Conservation (phyloP, 1,140 invertebrate genomes). For the Achatina immaculata region DNA sequence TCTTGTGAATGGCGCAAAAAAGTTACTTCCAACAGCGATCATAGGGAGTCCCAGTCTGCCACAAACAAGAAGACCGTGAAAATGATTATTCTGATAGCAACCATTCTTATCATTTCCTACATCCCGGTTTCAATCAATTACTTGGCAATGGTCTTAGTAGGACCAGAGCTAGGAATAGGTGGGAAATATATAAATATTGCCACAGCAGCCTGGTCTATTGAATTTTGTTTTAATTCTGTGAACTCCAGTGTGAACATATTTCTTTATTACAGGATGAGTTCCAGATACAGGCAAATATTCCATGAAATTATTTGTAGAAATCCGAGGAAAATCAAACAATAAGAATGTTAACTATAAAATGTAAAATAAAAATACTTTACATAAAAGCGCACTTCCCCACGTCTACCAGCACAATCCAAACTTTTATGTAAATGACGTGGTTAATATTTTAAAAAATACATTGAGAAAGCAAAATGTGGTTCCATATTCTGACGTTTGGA, state of each 20-base stretch:
- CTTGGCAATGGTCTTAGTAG: neutral
- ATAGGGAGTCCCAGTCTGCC: neutral
- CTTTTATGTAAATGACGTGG: too few relatives aligned
- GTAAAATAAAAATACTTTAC: too few relatives aligned
- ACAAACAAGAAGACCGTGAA: neutral
- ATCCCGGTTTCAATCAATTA: neutral
- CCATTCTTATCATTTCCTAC: neutral
- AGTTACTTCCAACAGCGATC: neutral
- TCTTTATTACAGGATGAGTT: neutral
- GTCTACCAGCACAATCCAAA: too few relatives aligned
- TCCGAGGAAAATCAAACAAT: too few relatives aligned
- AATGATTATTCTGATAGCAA: slow-evolving; percentile 8
- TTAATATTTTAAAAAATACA: too few relatives aligned
- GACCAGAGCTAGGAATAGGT: neutral
- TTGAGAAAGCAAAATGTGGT: too few relatives aligned
- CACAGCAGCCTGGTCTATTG: neutral
- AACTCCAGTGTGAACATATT: slow-evolving; percentile 20
- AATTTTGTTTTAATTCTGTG: neutral
- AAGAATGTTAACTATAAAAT: too few relatives aligned
- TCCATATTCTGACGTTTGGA: too few relatives aligned
- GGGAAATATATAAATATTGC: slow-evolving; percentile 1
- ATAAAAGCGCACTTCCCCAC: too few relatives aligned
- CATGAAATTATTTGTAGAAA: too few relatives aligned
- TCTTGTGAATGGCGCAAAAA: neutral
- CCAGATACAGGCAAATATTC: neutral